phyloP scores from a whole-genome alignment of 2,888 invertebrate genomes.

The Noctuana brunneofusca region DNA sequence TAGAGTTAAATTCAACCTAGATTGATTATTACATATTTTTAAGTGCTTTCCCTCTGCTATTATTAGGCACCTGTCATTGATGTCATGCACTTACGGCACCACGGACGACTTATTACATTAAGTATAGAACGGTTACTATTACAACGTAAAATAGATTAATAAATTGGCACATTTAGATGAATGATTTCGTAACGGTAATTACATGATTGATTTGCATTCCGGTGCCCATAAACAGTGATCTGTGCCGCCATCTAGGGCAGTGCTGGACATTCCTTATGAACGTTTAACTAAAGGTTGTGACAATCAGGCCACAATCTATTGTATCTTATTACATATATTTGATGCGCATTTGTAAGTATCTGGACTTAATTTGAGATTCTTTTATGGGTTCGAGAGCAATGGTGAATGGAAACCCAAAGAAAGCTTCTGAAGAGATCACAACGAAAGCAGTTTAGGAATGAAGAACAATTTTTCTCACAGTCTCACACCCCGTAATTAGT shows the following conservation, averaged over 20 bases:
- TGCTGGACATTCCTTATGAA: conserved; percentile 4
- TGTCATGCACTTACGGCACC: no score
- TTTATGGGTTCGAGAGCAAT: not conserved
- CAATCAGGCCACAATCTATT: not conserved
- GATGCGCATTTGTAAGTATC: no score
- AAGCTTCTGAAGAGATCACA: no score
- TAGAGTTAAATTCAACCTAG: no score
- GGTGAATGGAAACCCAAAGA: not conserved
- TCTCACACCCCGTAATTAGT: no score
- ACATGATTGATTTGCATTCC: conserved; percentile 27
- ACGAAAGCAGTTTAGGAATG: no score
- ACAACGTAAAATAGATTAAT: not conserved
- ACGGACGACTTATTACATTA: not conserved
- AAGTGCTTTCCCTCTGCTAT: no score
- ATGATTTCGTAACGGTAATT: conserved; percentile 5
- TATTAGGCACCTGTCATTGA: no score
- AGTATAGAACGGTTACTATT: conserved; percentile 1
- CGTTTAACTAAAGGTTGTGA: not conserved
- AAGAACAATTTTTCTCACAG: no score
- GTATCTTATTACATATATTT: no score
- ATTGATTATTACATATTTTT: no score
- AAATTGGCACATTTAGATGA: not conserved
- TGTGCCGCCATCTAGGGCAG: conserved; percentile 6
- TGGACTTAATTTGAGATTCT: no score
- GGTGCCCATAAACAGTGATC: conserved; percentile 8